Conservation (phyloP, 2,888 invertebrate genomes). For the Sacculina carcini region DNA sequence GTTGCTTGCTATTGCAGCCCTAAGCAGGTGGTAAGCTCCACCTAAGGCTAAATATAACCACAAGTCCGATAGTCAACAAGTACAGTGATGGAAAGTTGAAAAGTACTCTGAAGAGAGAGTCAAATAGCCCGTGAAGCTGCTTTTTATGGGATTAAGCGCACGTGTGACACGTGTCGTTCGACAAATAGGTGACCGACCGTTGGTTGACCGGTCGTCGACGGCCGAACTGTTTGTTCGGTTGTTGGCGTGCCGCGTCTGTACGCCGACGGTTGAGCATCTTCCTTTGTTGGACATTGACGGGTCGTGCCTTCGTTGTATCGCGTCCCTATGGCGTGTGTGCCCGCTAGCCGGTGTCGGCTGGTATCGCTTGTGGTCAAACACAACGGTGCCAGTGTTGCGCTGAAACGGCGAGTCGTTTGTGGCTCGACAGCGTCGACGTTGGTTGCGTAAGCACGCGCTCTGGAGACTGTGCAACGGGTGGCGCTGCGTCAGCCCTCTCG, state of each 20-base stretch:
- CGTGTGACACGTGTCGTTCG: not conserved
- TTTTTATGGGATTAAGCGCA: constrained; percentile 14
- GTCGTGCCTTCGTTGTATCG: not conserved
- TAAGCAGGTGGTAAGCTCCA: constrained; percentile 33
- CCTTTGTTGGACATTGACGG: not conserved
- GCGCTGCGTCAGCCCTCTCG: not conserved
- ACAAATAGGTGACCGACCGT: not conserved
- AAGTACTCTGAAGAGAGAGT: constrained; percentile 38
- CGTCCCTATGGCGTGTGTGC: not conserved
- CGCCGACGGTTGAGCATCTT: not conserved
- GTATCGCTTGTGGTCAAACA: not conserved
- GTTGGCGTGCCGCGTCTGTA: not conserved
- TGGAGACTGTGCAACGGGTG: not conserved
- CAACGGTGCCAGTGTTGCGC: not conserved
- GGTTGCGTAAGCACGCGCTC: not conserved
- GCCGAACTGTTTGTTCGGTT: not conserved
- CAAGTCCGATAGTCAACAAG: constrained; percentile 36
- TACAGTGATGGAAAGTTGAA: constrained; percentile 42
- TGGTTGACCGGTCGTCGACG: not conserved
- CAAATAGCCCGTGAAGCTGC: constrained; percentile 31
- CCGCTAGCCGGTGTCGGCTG: not conserved
- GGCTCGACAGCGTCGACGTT: no score
- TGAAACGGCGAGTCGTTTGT: not conserved
- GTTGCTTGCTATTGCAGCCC: no score
- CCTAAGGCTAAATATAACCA: constrained; percentile 31